phyloP scores from a whole-genome alignment of 2,113 vertebrate genomes.

The Merops nubicus region DNA sequence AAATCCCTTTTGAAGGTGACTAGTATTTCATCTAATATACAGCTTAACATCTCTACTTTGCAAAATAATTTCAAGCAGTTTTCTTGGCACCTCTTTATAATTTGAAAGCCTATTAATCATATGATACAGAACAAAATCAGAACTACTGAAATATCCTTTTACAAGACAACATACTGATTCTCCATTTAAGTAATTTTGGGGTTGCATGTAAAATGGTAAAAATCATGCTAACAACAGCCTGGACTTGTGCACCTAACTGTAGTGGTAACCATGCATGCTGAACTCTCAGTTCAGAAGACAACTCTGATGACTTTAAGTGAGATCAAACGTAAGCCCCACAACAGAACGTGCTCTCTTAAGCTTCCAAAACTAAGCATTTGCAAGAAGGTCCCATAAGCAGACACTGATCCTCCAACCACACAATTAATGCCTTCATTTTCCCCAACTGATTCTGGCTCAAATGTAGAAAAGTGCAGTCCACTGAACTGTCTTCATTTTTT shows the following conservation, averaged over 20 bases:
- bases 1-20: background rate
- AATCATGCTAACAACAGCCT: background rate
- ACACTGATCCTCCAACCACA: background rate
- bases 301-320: background rate
- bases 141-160: background rate
- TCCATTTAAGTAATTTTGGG: background rate
- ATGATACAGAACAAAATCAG: background rate
- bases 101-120: background rate
- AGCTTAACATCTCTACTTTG: background rate
- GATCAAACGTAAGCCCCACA: background rate
- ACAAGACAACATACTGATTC: background rate
- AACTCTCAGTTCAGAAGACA: background rate
- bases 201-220: background rate
- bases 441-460: background rate
- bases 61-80: background rate
- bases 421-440: background rate
- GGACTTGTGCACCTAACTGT: background rate
- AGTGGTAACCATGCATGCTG: background rate
- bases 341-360: background rate
- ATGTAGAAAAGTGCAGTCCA: background rate
- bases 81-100: background rate
- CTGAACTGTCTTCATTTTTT: background rate
- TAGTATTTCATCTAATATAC: background rate
- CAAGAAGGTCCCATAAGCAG: background rate
- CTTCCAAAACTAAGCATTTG: background rate